A percentile compares a stretch with the other conserved stretches of the same genome.
These are phyloP conservation scores for Caradrina kadenii DNA, from an alignment of 2,888 invertebrate species.

Conservation along the genomic window DNA sequence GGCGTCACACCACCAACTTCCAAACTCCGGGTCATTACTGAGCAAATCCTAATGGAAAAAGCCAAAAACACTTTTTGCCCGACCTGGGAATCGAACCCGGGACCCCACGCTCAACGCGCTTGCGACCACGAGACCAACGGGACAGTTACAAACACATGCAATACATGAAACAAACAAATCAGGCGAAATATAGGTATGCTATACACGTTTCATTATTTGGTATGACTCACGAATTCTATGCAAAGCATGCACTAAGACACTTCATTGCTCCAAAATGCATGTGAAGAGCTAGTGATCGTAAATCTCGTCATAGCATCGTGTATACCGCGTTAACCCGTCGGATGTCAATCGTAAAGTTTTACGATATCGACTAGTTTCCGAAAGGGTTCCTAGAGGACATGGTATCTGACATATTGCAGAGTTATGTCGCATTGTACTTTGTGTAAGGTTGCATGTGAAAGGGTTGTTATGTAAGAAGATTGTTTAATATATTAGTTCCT, in stretches of 20 bases:
- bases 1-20: too few species aligned
- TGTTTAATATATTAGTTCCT: neutral
- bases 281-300: conserved; percentile 64
- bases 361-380: conserved; percentile 87
- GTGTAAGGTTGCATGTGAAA: conserved; percentile 40
- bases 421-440: conserved; percentile 25
- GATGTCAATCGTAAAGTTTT: conserved; percentile 88
- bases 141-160: too few species aligned
- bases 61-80: too few species aligned
- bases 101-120: too few species aligned
- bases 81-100: too few species aligned
- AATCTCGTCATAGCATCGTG: conserved; percentile 67
- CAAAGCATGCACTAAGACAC: conserved; percentile 56
- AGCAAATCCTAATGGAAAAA: too few species aligned
- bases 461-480: neutral
- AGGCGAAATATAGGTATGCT: too few species aligned
- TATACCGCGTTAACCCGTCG: conserved; percentile 82
- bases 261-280: conserved; percentile 61
- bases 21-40: too few species aligned
- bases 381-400: conserved; percentile 78
- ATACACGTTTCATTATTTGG: neutral
- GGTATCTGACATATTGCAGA: conserved; percentile 48
- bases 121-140: too few species aligned
- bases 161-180: too few species aligned
- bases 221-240: conserved; percentile 39